A percentile compares a stretch with the other conserved stretches of the same genome.
Evolutionary conservation across 2,888 invertebrate genomes (phyloP).

Genomic region (Zonitis immaculata): DNA sequence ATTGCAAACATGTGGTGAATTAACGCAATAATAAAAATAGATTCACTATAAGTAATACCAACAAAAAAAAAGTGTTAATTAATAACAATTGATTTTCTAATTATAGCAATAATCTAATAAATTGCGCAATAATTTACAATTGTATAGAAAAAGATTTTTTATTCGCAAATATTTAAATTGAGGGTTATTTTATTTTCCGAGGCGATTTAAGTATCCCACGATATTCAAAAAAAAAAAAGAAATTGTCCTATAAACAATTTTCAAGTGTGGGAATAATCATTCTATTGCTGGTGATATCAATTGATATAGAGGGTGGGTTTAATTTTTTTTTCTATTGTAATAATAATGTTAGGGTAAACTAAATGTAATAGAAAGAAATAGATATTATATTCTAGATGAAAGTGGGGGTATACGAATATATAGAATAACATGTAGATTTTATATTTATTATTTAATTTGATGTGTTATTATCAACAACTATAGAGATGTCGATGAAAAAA

Average conservation of each 20-base stretch:
- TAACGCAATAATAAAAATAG: constrained; percentile 1
- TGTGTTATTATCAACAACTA: constrained; percentile 6
- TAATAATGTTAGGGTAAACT: constrained; percentile 15
- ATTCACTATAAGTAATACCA: no score
- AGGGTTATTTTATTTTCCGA: no score
- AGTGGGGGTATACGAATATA: constrained; percentile 21
- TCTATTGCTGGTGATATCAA: constrained; percentile 37
- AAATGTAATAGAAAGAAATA: constrained; percentile 24
- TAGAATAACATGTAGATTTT: constrained; percentile 16
- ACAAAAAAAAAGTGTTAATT: no score
- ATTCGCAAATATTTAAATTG: no score
- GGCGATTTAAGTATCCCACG: no score
- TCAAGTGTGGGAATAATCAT: constrained; percentile 34
- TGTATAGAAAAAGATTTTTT: no score
- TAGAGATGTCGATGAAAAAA: constrained; percentile 36
- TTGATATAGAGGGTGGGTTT: constrained; percentile 30
- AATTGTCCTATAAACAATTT: constrained; percentile 20
- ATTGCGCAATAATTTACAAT: no score
- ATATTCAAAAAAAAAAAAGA: no score
- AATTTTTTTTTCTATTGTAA: neutral
- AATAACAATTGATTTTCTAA: no score
- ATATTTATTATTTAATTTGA: constrained; percentile 20
- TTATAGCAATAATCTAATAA: no score
- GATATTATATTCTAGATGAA: constrained; percentile 15
- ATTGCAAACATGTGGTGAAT: constrained; percentile 11